A percentile compares a stretch with the other conserved stretches of the same genome.
These are phyloP conservation scores for Chironex yamaguchii DNA, from an alignment of 30 jellyfish, hydroid and myxozoan genomes.

Conservation along the genomic window DNA sequence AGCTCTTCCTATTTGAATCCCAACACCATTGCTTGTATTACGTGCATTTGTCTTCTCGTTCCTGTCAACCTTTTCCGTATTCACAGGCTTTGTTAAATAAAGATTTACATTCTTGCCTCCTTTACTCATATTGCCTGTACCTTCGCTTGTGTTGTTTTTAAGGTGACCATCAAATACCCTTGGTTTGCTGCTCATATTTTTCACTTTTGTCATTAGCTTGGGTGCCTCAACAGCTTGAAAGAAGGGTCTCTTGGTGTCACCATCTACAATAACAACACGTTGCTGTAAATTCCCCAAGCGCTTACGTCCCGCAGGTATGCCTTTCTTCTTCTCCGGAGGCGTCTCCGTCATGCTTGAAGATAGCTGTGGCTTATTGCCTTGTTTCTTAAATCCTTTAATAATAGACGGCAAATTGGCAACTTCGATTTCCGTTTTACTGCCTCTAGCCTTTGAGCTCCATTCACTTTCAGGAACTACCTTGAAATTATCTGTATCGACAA, in stretches of 20 bases:
- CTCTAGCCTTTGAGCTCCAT: too few relatives aligned
- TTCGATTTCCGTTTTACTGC: neutral
- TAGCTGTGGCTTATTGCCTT: neutral
- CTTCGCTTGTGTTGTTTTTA: too few relatives aligned
- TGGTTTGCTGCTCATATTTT: neutral
- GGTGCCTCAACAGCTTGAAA: neutral
- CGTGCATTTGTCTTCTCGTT: neutral
- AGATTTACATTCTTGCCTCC: neutral
- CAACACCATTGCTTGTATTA: neutral
- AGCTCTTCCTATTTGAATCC: neutral
- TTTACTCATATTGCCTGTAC: neutral
- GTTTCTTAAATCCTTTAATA: too few relatives aligned
- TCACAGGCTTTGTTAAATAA: neutral
- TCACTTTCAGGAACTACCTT: too few relatives aligned
- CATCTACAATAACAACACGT: neutral
- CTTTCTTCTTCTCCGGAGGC: neutral
- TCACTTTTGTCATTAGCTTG: neutral
- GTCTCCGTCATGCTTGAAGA: too few relatives aligned
- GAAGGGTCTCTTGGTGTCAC: too few relatives aligned
- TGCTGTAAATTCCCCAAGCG: neutral
- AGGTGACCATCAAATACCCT: too few relatives aligned
- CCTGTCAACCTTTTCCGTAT: neutral
- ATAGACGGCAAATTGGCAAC: neutral
- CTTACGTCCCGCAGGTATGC: neutral
- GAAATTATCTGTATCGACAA: neutral